A percentile compares a stretch with the other conserved stretches of the same genome.
Conservation (phyloP, 2,888 invertebrate species). For the Tridacna crocea region DNA sequence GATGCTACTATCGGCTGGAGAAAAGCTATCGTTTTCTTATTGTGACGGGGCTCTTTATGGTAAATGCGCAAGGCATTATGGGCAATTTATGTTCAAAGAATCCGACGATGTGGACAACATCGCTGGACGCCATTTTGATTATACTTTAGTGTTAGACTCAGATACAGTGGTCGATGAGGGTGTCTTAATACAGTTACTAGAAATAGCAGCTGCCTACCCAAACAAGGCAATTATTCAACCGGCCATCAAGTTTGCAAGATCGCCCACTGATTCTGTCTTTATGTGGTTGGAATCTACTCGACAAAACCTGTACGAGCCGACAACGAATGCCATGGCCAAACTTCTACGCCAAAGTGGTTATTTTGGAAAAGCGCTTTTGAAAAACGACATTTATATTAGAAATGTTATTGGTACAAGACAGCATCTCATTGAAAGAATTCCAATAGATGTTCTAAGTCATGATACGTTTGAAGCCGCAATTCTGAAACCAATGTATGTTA, state of each 20-base stretch:
- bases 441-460: constrained; percentile 79
- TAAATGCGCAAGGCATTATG: constrained; percentile 46
- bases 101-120: constrained; percentile 21
- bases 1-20: constrained; percentile 71
- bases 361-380: constrained; percentile 78
- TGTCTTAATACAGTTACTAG: constrained; percentile 68
- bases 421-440: constrained; percentile 75
- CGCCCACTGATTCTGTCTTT: constrained; percentile 70
- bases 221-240: constrained; percentile 78
- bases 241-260: constrained; percentile 71
- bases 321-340: constrained; percentile 73
- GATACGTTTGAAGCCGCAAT: constrained; percentile 79
- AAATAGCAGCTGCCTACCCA: constrained; percentile 76
- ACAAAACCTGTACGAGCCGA: constrained; percentile 76
- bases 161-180: constrained; percentile 74
- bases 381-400: constrained; percentile 76
- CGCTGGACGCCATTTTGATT: constrained; percentile 29
- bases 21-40: constrained; percentile 65
- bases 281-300: constrained; percentile 77
- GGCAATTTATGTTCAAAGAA: constrained; percentile 7
- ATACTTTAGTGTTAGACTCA: constrained; percentile 75
- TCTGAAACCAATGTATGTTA: constrained; percentile 72
- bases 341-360: constrained; percentile 74
- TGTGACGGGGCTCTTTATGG: constrained; percentile 66
- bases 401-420: constrained; percentile 74